These are phyloP conservation scores for Notiomystis cincta DNA, from an alignment of 2,113 vertebrate species.

Conservation along the genomic window DNA sequence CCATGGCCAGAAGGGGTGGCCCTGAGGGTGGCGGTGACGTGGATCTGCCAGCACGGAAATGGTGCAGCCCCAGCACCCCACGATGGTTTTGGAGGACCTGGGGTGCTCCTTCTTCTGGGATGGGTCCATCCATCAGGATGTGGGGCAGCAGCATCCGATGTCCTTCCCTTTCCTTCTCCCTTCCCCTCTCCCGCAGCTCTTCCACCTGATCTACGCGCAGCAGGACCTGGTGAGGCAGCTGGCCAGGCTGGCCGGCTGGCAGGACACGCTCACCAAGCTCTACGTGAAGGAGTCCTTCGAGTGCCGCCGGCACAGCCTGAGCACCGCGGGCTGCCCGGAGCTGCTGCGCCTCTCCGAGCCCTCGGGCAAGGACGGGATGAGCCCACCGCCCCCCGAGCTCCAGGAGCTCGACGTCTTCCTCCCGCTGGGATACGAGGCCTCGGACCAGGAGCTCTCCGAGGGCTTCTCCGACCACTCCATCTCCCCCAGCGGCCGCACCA, in stretches of 20 bases:
- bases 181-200: constrained; percentile 74
- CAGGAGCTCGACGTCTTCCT: constrained; percentile 75
- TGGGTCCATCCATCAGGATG: fast-evolving
- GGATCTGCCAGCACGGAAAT: not conserved
- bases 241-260: constrained; percentile 86
- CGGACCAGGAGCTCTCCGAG: constrained; percentile 74
- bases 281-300: constrained; percentile 88
- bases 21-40: fast-evolving
- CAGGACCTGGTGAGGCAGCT: constrained; percentile 87
- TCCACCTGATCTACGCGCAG: constrained; percentile 87
- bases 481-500: constrained; percentile 66
- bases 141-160: not conserved
- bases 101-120: not conserved
- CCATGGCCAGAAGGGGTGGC: fast-evolving
- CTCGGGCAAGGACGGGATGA: not conserved
- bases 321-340: not conserved
- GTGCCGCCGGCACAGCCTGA: constrained; percentile 64
- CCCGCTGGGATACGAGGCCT: constrained; percentile 67
- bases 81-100: not conserved
- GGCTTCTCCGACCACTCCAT: constrained; percentile 80
- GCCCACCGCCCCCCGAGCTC: fast-evolving
- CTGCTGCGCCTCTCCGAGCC: not conserved
- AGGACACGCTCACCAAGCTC: constrained; percentile 91
- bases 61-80: not conserved
- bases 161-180: not conserved